Conservation (phyloP, 2,797 vertebrate genomes). For the Arnoldichthys spilopterus region DNA sequence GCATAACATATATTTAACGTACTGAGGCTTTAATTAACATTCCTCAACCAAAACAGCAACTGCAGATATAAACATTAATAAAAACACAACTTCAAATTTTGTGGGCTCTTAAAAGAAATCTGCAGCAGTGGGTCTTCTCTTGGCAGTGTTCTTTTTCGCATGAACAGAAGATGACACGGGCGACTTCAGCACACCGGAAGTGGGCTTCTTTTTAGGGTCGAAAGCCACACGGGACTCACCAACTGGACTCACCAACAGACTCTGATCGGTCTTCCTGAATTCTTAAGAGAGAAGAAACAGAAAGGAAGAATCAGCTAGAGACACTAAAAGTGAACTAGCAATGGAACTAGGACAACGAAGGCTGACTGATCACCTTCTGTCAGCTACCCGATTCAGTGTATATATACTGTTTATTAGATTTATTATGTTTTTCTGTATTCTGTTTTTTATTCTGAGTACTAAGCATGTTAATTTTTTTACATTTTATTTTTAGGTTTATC, state of each 20-base stretch:
- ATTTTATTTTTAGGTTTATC: too few relatives aligned
- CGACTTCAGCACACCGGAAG: conserved; percentile 87
- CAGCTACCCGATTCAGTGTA: too few relatives aligned
- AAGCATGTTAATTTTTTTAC: too few relatives aligned
- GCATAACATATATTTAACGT: neutral
- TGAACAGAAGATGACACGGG: conserved; percentile 52
- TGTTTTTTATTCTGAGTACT: too few relatives aligned
- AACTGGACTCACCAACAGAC: conserved; percentile 87
- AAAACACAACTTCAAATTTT: neutral
- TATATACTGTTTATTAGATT: too few relatives aligned
- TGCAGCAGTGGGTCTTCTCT: conserved; percentile 61
- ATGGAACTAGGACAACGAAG: too few relatives aligned
- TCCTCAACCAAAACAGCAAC: neutral
- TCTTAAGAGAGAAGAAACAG: conserved; percentile 73
- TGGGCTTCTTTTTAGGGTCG: conserved; percentile 90
- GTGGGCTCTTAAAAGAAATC: conserved; percentile 83
- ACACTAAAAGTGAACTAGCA: too few relatives aligned
- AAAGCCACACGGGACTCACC: conserved; percentile 89
- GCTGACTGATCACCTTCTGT: too few relatives aligned
- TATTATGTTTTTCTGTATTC: too few relatives aligned
- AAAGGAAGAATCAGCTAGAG: neutral
- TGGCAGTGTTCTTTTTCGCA: conserved; percentile 56
- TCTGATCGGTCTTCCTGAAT: conserved; percentile 91
- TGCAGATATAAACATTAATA: neutral
- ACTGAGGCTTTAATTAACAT: neutral